Base-by-base conservation (phyloP, 1,140 invertebrate species). In the Cotesia glomerata region DNA sequence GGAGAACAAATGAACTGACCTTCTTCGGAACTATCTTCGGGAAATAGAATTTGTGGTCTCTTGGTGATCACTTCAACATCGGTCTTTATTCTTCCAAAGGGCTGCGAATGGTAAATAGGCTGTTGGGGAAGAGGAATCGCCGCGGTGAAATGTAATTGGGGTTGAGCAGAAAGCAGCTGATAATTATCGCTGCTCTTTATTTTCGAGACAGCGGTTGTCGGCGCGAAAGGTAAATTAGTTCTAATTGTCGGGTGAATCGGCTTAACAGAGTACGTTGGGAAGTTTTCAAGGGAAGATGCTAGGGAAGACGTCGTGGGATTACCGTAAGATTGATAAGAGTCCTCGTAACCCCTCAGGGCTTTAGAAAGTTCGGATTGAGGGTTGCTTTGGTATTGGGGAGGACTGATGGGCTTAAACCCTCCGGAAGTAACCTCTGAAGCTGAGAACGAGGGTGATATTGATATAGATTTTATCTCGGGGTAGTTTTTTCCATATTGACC, bases 31-130 rank as follows among this genome's bases (percentile, higher is more conserved):
- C 3, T 78, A 7, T 78, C 77, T 39, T 77, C 56, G 1, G 66
- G 54, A 18, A 35, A 26, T 32, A 80, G 79, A 0, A 77, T 76
- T 0, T 73, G 34, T 0, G 81, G 80, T 58, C 85, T 85, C 16
- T 80, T 83, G 16, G 82, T 74, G 7, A 87, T 79, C 5, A 86
- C 71, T 59, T 87, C 85, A 4, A 83, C 85, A 58, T 86, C 85
- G 0, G 78, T 76, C 26, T 79, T 71, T 35, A 86, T 85, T 51
- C 75, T 73, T 14, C 79, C 78, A n/a, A 66, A 66, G 11, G 80
- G 77, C 16, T 77, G 77, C 0, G 67, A 26, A 52, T 75, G 72
- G 54, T 68, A 71, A 8, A 54, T 9, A 11, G 32, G 61, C 0
- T 75, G 74, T 52, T 58, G 71, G 14, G 51, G 66, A 51, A 69